Evolutionary conservation across 2,797 vertebrate genomes (phyloP).

Genomic region (Argyrosomus regius): DNA sequence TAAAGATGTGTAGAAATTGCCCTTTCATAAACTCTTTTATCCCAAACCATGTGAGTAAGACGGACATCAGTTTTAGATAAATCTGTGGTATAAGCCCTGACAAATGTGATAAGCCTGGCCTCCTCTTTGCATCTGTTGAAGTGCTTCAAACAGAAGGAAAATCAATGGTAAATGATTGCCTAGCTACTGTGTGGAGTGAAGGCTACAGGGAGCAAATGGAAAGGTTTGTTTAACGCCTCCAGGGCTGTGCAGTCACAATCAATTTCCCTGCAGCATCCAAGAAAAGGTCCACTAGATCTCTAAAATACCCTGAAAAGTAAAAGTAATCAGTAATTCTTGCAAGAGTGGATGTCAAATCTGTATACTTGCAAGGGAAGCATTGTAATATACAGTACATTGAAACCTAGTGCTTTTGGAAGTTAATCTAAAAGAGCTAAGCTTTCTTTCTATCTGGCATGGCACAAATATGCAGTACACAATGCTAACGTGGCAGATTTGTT

Average conservation of each 20-base stretch:
- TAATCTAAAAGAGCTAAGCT: background rate
- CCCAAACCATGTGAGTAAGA: background rate
- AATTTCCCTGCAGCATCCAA: slow-evolving; percentile 72
- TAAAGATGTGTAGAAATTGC: too few species aligned
- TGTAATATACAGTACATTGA: background rate
- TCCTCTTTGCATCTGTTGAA: slow-evolving; percentile 55
- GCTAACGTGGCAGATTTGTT: background rate
- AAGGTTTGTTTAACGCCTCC: slow-evolving; percentile 73
- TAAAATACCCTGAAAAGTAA: slow-evolving; percentile 38
- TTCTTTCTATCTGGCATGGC: background rate
- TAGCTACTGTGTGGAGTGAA: slow-evolving; percentile 51
- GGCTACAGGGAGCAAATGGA: slow-evolving; percentile 67
- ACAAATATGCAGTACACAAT: background rate
- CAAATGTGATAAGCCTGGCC: slow-evolving; percentile 52
- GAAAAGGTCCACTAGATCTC: slow-evolving; percentile 31
- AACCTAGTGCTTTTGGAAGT: background rate
- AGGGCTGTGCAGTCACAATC: slow-evolving; percentile 71
- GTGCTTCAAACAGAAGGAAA: slow-evolving; percentile 63
- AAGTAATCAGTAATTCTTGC: slow-evolving; percentile 28
- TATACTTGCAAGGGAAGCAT: background rate
- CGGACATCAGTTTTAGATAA: slow-evolving; percentile 27
- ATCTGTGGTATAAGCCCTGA: slow-evolving; percentile 43
- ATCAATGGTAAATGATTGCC: slow-evolving; percentile 77
- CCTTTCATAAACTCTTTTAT: background rate
- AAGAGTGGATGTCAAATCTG: slow-evolving; percentile 22